Conservation (phyloP, 1,140 invertebrate genomes). For the Drosophila melanica region DNA sequence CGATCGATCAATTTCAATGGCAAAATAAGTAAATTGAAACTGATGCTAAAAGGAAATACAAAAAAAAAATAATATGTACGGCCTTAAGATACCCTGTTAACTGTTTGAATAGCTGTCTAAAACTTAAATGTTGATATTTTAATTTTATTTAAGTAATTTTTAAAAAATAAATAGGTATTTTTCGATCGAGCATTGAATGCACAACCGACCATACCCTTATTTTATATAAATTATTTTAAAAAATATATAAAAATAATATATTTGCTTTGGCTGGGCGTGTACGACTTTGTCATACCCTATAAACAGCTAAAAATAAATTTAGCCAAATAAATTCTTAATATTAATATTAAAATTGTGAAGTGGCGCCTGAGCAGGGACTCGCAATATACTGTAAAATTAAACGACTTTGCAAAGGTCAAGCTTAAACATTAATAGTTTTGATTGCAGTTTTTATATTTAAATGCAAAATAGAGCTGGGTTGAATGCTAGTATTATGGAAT, state of each 20-base stretch:
- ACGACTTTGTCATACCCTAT: no score
- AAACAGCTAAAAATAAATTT: no score
- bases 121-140: neutral
- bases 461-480: no score
- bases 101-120: neutral
- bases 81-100: neutral
- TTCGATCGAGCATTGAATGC: no score
- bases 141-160: no score
- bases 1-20: conserved; percentile 1
- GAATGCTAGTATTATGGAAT: neutral
- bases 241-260: neutral
- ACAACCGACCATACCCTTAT: no score
- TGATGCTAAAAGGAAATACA: neutral
- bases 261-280: no score
- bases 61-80: no score
- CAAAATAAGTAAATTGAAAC: conserved; percentile 24
- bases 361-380: neutral
- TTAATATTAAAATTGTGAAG: no score
- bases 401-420: neutral
- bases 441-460: no score
- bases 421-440: no score
- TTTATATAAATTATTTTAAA: neutral
- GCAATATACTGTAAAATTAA: neutral
- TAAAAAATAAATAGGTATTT: no score
- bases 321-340: neutral